Evolutionary conservation across 2,888 invertebrate species (phyloP), one percentile per base, ranked within the genome.

Genomic region (Tachina lurida): DNA sequence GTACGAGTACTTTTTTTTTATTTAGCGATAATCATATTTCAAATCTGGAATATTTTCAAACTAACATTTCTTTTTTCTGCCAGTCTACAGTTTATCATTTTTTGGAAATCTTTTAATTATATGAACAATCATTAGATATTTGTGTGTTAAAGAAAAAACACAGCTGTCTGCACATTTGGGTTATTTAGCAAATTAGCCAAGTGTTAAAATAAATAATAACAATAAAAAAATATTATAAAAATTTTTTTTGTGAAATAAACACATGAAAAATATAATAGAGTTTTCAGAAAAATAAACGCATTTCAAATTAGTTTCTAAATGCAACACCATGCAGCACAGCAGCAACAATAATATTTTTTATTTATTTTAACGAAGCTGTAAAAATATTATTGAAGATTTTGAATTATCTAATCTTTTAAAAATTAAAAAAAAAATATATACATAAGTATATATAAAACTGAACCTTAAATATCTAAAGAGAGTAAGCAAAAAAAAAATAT

Each of bases 141-240:
- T 63, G 17, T 74, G 63, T 43, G 17, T 41, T 39, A 43, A n/a
- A 19, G 49, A 43, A 77, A 67, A 77, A 45, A 39, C 63, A 60
- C 77, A 77, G 83, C 65, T 83, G 77, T 68, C 77, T 83, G 83
- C 83, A 83, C 83, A 83, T 83, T 83, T 83, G 60, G 83, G 83
- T 83, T 83, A 83, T 83, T 73, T 83, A 49, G 77, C 77, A 83
- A 76, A 83, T 83, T 83, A 83, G 41, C 77, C 77, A 83, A 78
- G 83, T 83, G 83, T 83, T 83, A 83, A 83, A 83, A 74, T 76
- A 77, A 83, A 73, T 77, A 39, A 77, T 52, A 54, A 60, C 52
- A 12, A 68, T 22, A 39, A 15, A 76, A 15, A 76, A 17, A 54
- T 54, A 19, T 41, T 41, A 45, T 15, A 67, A 75, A 3, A 41